Percentiles rank a stretch among this genome's conserved stretches.
These are phyloP conservation scores for Linepithema humile DNA, from an alignment of 1,140 invertebrate species.

Conservation along the genomic window DNA sequence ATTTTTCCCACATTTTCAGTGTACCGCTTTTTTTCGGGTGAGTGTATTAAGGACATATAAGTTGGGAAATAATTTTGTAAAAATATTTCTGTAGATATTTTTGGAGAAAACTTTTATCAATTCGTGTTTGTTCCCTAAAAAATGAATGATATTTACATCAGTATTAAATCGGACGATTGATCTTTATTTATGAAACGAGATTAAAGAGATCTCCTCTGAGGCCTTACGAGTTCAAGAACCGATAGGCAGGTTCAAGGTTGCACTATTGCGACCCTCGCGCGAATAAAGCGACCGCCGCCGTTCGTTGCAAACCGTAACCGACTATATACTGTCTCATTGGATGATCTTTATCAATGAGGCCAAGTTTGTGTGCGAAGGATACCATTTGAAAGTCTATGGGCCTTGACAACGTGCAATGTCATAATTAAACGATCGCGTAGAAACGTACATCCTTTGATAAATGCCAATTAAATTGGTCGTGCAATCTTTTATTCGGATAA, in stretches of 20 bases:
- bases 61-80: no score
- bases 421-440: neutral
- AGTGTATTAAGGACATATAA: no score
- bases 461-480: neutral
- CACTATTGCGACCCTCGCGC: constrained; percentile 1
- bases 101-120: neutral
- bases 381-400: neutral
- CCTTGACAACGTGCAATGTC: constrained; percentile 14
- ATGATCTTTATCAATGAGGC: constrained; percentile 60
- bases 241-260: constrained; percentile 51
- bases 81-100: neutral
- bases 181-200: neutral
- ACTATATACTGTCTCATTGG: constrained; percentile 73
- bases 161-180: no score
- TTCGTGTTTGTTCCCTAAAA: neutral
- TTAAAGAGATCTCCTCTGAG: neutral
- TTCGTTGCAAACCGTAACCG: constrained; percentile 63
- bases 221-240: constrained; percentile 50
- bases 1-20: no score
- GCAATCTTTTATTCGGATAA: neutral
- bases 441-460: neutral
- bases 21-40: no score
- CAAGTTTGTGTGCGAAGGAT: constrained; percentile 54
- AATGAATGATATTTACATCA: no score
- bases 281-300: constrained; percentile 18